A percentile compares a stretch with the other conserved stretches of the same genome.
phyloP scores from a whole-genome alignment of 2,888 invertebrate species.

The Dromius quadrimaculatus region DNA sequence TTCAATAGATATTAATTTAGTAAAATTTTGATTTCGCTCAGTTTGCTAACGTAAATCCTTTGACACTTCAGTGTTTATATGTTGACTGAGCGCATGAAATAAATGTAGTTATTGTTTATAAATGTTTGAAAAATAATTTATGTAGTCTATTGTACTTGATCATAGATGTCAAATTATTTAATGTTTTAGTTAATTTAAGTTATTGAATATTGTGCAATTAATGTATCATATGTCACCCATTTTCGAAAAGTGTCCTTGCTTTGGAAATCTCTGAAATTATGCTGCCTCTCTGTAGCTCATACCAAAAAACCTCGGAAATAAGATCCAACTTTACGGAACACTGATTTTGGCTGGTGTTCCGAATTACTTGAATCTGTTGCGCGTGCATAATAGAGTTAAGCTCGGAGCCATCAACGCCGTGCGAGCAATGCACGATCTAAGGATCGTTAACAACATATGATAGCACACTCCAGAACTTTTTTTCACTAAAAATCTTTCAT shows the following conservation, averaged over 20 bases:
- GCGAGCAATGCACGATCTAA: too few species aligned
- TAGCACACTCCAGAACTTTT: too few species aligned
- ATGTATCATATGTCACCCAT: background rate
- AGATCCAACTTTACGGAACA: too few species aligned
- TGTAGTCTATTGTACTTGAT: background rate
- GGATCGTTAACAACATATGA: too few species aligned
- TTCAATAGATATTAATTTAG: background rate
- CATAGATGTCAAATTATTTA: slow-evolving; percentile 1
- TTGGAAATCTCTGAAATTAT: too few species aligned
- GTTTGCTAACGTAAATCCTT: background rate
- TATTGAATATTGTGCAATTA: slow-evolving; percentile 1
- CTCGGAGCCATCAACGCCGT: too few species aligned
- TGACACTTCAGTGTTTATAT: slow-evolving; percentile 9
- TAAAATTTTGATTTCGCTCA: background rate
- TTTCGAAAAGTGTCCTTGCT: background rate
- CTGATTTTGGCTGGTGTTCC: too few species aligned
- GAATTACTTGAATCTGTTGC: too few species aligned
- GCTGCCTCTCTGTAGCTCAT: too few species aligned
- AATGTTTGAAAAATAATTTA: slow-evolving; percentile 1
- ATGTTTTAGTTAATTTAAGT: background rate
- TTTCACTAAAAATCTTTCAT: too few species aligned
- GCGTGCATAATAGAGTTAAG: too few species aligned
- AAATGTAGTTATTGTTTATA: slow-evolving; percentile 11
- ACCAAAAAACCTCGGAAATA: too few species aligned
- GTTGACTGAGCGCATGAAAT: background rate